Evolutionary conservation across 1,140 invertebrate species (phyloP), one percentile per base, ranked within the genome.

Genomic region (Goniozus legneri): DNA sequence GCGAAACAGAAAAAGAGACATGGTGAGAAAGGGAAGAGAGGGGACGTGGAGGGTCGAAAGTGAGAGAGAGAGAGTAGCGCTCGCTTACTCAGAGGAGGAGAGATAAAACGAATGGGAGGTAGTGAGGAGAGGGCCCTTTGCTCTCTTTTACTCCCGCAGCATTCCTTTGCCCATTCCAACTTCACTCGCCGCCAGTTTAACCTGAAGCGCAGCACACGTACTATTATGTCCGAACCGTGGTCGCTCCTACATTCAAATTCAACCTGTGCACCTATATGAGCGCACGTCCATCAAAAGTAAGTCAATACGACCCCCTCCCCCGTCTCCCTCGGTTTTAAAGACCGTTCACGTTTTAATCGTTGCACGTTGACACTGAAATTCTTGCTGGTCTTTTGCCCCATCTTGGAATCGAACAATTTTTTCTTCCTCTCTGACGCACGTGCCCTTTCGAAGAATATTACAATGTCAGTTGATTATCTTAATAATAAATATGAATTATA

Each of bases 211-310:
- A 67, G 65, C 65, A 68, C 67, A 67, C n/a, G n/a, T n/a, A n/a
- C 64, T 66, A 67, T 71, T 70, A 69, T 64, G 66, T 67, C 67
- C 61, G 69, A 69, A 65, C 69, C 54, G 60, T n/a, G 64, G 65
- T 64, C 65, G 69, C 64, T 70, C 62, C 69, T 55, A 69, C 69
- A 67, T 71, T 69, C 67, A 69, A 71, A 67, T 67, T 3, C 14
- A 21, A 19, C 14, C 2, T 22, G 12, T 24, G 18, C 22, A 41
- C 39, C 24, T 15, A 2, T 40, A 8, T n/a, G 20, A 13, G 24
- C 24, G 24, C 10, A 27, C 24, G 24, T 10, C 10, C 24, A 6
- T 6, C 10, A 10, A 27, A 10, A 4, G 4, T 27, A 4, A 10
- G 24, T 6, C 24, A 4, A 27, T 6, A 27, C n/a, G 10, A 6